These are phyloP conservation scores for Pseudococcus viburni DNA, from an alignment of 2,888 invertebrate species.

Conservation along the genomic window DNA sequence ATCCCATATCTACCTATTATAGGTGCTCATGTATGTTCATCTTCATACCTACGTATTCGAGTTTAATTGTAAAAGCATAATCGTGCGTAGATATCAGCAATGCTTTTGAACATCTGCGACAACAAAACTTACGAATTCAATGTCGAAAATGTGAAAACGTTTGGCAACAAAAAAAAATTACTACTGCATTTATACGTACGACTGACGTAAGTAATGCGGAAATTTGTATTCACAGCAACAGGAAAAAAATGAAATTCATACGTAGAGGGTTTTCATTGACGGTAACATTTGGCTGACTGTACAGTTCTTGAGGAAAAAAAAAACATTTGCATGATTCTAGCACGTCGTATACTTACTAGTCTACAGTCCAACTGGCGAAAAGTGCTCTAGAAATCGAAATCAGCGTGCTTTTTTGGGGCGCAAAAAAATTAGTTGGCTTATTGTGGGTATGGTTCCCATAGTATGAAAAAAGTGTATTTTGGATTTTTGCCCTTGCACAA, in stretches of 20 bases:
- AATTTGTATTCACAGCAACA: conserved; percentile 37
- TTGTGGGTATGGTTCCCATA: no score
- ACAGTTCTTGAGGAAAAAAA: neutral
- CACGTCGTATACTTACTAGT: neutral
- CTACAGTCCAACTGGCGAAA: neutral
- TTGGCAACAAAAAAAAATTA: neutral
- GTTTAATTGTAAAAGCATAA: conserved; percentile 3
- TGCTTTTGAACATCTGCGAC: conserved; percentile 30
- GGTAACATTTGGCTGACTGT: neutral
- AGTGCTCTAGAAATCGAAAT: no score
- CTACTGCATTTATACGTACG: neutral
- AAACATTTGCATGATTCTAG: neutral
- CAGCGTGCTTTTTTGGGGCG: no score
- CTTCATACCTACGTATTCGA: neutral
- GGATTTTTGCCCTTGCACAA: no score
- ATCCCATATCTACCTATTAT: neutral
- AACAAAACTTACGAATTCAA: neutral
- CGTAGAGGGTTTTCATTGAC: neutral
- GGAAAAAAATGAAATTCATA: conserved; percentile 23
- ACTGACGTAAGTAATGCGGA: neutral
- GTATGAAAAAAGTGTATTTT: no score
- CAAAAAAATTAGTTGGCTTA: no score
- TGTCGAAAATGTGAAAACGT: conserved; percentile 27
- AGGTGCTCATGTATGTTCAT: no score
- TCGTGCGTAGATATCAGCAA: neutral